Evolutionary conservation across 2,113 vertebrate species (phyloP).

Genomic region (Sturnira hondurensis): DNA sequence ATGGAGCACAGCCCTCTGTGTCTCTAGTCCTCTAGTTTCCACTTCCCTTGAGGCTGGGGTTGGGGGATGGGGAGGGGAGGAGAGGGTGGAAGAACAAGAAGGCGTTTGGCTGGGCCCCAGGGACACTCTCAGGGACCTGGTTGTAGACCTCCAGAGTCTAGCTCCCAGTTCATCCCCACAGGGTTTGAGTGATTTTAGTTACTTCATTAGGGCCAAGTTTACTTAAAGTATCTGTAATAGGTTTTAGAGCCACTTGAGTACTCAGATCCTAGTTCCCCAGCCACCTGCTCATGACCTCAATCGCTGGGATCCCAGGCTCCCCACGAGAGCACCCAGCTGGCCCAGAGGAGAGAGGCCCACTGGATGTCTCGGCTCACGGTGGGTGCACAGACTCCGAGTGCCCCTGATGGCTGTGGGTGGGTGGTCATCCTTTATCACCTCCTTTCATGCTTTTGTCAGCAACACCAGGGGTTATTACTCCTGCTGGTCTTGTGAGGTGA

Average conservation of each 20-base stretch:
- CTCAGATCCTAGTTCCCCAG: neutral
- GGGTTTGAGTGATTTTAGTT: constrained; percentile 7
- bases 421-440: neutral
- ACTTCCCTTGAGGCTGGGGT: neutral
- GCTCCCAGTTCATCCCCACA: neutral
- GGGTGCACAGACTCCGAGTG: neutral
- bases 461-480: neutral
- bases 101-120: neutral
- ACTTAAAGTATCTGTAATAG: constrained; percentile 32
- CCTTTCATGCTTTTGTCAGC: neutral
- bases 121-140: neutral
- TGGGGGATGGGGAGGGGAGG: neutral
- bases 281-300: neutral
- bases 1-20: neutral
- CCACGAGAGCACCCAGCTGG: neutral
- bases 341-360: fast-evolving
- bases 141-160: neutral
- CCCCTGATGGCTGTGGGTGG: fast-evolving
- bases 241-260: neutral
- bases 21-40: neutral
- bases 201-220: constrained; percentile 24
- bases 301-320: neutral
- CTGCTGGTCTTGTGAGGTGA: neutral
- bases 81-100: neutral
- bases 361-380: neutral